phyloP scores from a whole-genome alignment of 2,888 invertebrate genomes.

The Thereva nobilitata region DNA sequence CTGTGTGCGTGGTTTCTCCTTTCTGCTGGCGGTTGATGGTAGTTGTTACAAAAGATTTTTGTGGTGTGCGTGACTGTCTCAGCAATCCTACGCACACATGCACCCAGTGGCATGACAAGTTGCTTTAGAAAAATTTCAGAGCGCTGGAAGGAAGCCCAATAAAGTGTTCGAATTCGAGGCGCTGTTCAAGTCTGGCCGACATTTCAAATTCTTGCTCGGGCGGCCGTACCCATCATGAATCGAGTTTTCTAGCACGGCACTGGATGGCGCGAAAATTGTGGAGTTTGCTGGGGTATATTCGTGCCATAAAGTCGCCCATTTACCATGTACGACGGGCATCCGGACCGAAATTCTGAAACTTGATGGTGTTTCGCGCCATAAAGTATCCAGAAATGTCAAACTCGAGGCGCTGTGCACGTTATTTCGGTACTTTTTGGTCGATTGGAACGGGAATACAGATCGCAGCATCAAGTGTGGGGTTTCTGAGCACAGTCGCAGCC shows the following conservation, averaged over 20 bases:
- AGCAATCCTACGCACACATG: slow-evolving; percentile 34
- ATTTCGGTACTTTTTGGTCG: slow-evolving; percentile 54
- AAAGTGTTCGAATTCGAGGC: slow-evolving; percentile 40
- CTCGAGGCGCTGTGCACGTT: slow-evolving; percentile 47
- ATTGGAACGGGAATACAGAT: slow-evolving; percentile 53
- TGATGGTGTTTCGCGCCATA: slow-evolving; percentile 53
- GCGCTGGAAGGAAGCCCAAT: slow-evolving; percentile 42
- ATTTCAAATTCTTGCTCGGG: slow-evolving; percentile 41
- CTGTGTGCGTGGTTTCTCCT: too few species aligned
- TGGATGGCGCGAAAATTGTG: slow-evolving; percentile 39
- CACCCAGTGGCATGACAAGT: slow-evolving; percentile 42
- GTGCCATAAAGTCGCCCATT: slow-evolving; percentile 49
- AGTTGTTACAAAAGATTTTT: background rate
- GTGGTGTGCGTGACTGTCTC: slow-evolving; percentile 13
- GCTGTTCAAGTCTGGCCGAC: slow-evolving; percentile 28
- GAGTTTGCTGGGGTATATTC: slow-evolving; percentile 18
- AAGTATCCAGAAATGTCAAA: slow-evolving; percentile 57
- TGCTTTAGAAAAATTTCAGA: slow-evolving; percentile 44
- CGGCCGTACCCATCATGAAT: slow-evolving; percentile 37
- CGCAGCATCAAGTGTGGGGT: slow-evolving; percentile 48
- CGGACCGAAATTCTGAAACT: slow-evolving; percentile 45
- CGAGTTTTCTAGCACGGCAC: slow-evolving; percentile 42
- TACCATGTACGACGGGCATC: slow-evolving; percentile 33
- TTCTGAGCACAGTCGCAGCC: slow-evolving; percentile 37
- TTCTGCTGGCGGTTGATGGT: too few species aligned